These are phyloP conservation scores for Sesamia nonagrioides DNA, from an alignment of 1,140 invertebrate species.

Conservation along the genomic window DNA sequence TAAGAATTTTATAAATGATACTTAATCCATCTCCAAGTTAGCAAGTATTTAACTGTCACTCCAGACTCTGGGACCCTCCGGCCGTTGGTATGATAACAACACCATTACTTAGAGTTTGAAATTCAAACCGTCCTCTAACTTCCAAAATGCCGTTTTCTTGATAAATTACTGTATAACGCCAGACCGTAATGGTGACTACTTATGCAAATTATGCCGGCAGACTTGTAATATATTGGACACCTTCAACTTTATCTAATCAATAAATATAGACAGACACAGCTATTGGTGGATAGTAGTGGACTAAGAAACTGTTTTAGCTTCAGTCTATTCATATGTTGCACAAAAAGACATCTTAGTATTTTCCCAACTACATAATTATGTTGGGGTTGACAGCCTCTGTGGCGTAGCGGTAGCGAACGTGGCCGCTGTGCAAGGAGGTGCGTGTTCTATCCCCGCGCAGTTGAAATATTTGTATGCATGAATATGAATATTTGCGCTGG, in stretches of 20 bases:
- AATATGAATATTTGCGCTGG: no score
- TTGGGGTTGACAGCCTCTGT: no score
- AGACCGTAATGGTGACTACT: constrained; percentile 12
- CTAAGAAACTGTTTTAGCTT: no score
- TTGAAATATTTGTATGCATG: no score
- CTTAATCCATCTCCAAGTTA: not conserved
- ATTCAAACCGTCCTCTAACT: constrained; percentile 5
- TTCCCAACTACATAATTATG: no score
- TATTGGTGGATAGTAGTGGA: not conserved
- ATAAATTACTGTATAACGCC: constrained; percentile 1
- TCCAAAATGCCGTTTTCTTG: constrained; percentile 23
- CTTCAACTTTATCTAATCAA: constrained; percentile 10
- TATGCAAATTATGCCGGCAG: constrained; percentile 4
- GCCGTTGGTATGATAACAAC: constrained; percentile 12
- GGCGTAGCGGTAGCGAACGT: no score
- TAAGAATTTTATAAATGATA: not conserved
- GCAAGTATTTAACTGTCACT: not conserved
- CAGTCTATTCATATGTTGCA: no score
- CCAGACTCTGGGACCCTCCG: not conserved
- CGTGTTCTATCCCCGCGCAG: no score
- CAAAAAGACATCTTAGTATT: no score
- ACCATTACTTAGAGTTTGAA: constrained; percentile 12
- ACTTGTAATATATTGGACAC: constrained; percentile 2
- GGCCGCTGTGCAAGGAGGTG: no score
- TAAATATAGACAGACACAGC: not conserved